These are phyloP conservation scores for Microtus richardsoni DNA, from an alignment of 2,113 vertebrate species.

Conservation along the genomic window DNA sequence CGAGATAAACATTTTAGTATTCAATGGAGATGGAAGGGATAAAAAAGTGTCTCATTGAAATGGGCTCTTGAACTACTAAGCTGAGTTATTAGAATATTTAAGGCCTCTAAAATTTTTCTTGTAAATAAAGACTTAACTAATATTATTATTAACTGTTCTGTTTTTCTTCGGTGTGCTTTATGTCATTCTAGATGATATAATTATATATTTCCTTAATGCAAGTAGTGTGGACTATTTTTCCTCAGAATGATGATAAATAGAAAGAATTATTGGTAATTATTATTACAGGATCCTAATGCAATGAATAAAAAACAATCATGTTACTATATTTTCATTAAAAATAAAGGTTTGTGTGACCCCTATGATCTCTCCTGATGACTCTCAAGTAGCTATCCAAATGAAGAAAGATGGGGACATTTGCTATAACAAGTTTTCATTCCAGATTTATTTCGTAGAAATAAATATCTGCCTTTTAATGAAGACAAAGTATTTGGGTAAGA, in stretches of 20 bases:
- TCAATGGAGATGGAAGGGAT: background rate
- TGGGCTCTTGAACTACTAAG: background rate
- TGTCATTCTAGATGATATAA: background rate
- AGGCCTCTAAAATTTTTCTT: background rate
- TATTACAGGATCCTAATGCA: background rate
- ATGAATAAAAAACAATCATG: background rate
- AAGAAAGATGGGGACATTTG: background rate
- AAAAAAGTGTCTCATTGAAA: background rate
- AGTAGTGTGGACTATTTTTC: slow-evolving; percentile 11
- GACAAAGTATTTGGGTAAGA: slow-evolving; percentile 9
- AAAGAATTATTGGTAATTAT: slow-evolving; percentile 39
- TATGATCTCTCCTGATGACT: background rate
- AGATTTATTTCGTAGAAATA: background rate
- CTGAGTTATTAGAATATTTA: background rate
- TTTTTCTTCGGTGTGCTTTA: background rate
- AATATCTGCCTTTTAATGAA: background rate
- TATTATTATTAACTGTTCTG: slow-evolving; percentile 20
- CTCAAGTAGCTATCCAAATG: background rate
- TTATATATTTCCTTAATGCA: background rate
- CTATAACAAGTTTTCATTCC: background rate
- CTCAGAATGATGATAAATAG: background rate
- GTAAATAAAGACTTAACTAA: background rate
- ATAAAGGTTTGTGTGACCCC: background rate
- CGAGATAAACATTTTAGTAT: background rate
- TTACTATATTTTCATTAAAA: slow-evolving; percentile 40